These are phyloP conservation scores for Meandrusa payeni DNA, from an alignment of 2,888 invertebrate species.

Conservation along the genomic window DNA sequence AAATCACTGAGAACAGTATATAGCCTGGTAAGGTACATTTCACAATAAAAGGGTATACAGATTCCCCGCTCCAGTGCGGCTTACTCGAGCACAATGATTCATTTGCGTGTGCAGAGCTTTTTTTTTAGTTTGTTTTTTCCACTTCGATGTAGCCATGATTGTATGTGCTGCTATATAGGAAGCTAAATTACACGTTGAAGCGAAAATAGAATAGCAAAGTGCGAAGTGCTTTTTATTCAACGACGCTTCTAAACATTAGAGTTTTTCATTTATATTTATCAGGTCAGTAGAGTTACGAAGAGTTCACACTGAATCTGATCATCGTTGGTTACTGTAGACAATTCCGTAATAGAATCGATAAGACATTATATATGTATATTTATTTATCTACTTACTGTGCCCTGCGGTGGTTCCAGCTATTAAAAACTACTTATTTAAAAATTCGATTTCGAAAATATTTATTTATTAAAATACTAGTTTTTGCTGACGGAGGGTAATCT, in stretches of 20 bases:
- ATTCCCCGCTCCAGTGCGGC: slow-evolving; percentile 16
- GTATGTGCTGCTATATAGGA: slow-evolving; percentile 14
- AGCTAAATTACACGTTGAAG: slow-evolving; percentile 23
- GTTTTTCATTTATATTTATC: too few species aligned
- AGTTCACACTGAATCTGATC: too few species aligned
- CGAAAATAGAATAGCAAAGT: slow-evolving; percentile 19
- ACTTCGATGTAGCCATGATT: slow-evolving; percentile 21
- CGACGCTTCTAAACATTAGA: slow-evolving; percentile 2
- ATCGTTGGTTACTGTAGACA: too few species aligned
- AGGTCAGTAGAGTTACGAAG: too few species aligned
- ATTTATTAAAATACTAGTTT: too few species aligned
- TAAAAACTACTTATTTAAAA: too few species aligned
- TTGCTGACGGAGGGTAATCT: too few species aligned
- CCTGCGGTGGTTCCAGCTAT: too few species aligned
- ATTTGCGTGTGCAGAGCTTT: slow-evolving; percentile 17
- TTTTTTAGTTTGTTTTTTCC: slow-evolving; percentile 17
- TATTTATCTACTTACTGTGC: too few species aligned
- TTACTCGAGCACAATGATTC: slow-evolving; percentile 21
- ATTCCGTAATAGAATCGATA: too few species aligned
- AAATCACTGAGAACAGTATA: slow-evolving; percentile 6
- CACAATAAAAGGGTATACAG: slow-evolving; percentile 14
- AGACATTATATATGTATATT: too few species aligned
- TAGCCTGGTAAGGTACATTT: slow-evolving; percentile 13
- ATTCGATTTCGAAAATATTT: too few species aligned
- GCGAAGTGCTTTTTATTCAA: slow-evolving; percentile 8